Evolutionary conservation across 2,888 invertebrate species (phyloP), one percentile per base, ranked within the genome.

Genomic region (Drosophila greeni): DNA sequence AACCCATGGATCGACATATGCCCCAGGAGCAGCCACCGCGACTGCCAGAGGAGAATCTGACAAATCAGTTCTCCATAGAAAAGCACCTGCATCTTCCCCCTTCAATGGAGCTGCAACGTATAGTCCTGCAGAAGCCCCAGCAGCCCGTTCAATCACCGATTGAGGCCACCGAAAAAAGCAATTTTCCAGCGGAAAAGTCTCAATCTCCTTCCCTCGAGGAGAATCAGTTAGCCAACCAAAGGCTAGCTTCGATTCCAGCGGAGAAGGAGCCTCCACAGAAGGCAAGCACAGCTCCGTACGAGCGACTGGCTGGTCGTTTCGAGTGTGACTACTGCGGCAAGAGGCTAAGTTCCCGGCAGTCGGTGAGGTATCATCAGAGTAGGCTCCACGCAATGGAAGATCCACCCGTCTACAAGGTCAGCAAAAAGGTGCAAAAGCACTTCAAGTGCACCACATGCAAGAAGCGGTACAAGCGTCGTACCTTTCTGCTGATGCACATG

Each of bases 361-460:
- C 59, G 7, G n/a, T 59, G 37, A 37, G 29, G 8, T 59, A 59
- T 12, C 59, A 59, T 12, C 24, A 45, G 24, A 57, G 23, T 5
- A 20, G 29, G 2, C 45, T 59, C 31, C 59, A 59, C 18, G n/a
- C 9, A 2, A 23, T 12, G 16, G 29, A 45, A 1, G n/a, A 56
- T 3, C 43, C 16, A 11, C n/a, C 37, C 14, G 5, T 5, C 24
- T 37, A 31, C 12, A 16, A 18, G 43, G 9, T 20, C 2, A 23
- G 23, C 8, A 37, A 37, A 39, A 14, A 33, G 3, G n/a, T 5
- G 29, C 20, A 5, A n/a, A 62, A 12, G 31, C 24, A 12, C 8
- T 53, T 23, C 9, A 60, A 14, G 16, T 76, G 76, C 20, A 6
- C n/a, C 2, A 11, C 56, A 6, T 76, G 79, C 70, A 48, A 36